A percentile compares a stretch with the other conserved stretches of the same genome.
These are phyloP conservation scores for Tympanuchus pallidicinctus DNA, from an alignment of 2,113 vertebrate species.

Conservation along the genomic window DNA sequence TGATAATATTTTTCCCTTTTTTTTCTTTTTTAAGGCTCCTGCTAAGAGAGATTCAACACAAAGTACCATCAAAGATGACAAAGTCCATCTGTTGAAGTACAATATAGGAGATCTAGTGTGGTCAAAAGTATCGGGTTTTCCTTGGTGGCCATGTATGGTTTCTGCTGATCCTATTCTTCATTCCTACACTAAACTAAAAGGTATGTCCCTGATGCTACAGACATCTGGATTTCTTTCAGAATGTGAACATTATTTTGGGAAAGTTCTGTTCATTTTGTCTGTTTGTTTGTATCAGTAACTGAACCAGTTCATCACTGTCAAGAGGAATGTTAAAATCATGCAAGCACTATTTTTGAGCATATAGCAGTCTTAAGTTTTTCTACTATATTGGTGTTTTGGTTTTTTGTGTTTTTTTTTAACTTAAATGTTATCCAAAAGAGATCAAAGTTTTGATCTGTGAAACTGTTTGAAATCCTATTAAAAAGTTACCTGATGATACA, in stretches of 20 bases:
- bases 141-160: constrained; percentile 99
- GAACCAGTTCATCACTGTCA: neutral
- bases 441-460: neutral
- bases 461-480: neutral
- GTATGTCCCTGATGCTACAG: constrained; percentile 68
- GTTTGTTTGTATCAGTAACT: neutral
- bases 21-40: constrained; percentile 57
- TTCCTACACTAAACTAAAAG: constrained; percentile 89
- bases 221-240: neutral
- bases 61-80: constrained; percentile 65
- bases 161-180: constrained; percentile 90
- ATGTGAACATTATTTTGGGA: neutral
- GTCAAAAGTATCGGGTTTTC: constrained; percentile 96
- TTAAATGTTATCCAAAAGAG: neutral
- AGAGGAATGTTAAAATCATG: neutral
- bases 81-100: constrained; percentile 77
- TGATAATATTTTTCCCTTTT: neutral
- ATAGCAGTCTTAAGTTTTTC: fast-evolving
- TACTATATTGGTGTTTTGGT: neutral
- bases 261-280: neutral
- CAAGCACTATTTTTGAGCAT: neutral
- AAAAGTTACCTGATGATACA: neutral
- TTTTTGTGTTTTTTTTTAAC: neutral
- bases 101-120: constrained; percentile 91
- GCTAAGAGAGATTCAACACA: constrained; percentile 72